phyloP scores from a whole-genome alignment of 2,797 vertebrate species.

The Remorina albescens region DNA sequence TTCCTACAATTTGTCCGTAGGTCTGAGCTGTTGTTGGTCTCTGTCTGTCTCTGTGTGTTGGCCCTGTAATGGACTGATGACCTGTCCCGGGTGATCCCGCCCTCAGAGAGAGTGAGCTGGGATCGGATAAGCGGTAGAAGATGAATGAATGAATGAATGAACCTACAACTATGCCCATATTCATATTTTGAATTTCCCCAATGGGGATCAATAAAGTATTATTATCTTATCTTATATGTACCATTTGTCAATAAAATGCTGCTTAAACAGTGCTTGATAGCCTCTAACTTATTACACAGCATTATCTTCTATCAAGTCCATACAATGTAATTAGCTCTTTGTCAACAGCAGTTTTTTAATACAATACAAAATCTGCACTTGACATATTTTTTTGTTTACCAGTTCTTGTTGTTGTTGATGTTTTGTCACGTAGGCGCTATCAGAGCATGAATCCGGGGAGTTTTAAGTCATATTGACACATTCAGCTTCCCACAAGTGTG shows the following conservation, averaged over 20 bases:
- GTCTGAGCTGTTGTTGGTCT: too few relatives aligned
- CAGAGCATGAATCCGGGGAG: neutral
- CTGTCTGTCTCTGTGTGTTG: too few relatives aligned
- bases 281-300: constrained; percentile 49
- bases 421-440: constrained; percentile 10
- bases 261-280: constrained; percentile 15
- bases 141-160: too few relatives aligned
- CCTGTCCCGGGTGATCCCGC: too few relatives aligned
- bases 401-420: constrained; percentile 7
- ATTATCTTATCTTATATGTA: too few relatives aligned
- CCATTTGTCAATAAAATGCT: constrained; percentile 24
- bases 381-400: constrained; percentile 5
- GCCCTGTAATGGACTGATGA: too few relatives aligned
- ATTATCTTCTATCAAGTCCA: constrained; percentile 12
- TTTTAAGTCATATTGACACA: constrained; percentile 6
- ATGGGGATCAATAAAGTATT: too few relatives aligned
- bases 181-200: too few relatives aligned
- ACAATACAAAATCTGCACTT: neutral
- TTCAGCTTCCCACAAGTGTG: neutral
- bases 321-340: constrained; percentile 40
- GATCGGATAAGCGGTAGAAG: too few relatives aligned
- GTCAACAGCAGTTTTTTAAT: constrained; percentile 15
- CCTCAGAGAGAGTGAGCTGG: too few relatives aligned
- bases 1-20: too few relatives aligned
- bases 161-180: too few relatives aligned